Percentiles rank a stretch among this genome's conserved stretches.
Conservation (phyloP, 2,797 vertebrate genomes). For the Ataeniobius toweri region DNA sequence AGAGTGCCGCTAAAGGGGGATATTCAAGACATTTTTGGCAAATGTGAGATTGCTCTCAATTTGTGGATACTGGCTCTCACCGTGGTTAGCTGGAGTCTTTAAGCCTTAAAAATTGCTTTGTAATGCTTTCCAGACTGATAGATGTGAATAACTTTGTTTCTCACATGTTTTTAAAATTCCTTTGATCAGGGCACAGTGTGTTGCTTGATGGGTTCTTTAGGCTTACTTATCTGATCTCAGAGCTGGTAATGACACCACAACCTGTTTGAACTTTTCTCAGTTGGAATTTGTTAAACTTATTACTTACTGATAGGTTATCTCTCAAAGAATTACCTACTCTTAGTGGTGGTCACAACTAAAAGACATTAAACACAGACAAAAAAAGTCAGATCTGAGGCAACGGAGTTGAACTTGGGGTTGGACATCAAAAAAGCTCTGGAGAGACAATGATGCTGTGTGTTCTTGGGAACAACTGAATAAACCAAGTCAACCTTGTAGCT, state of each 20-base stretch:
- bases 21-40: too few species aligned
- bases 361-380: neutral
- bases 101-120: neutral
- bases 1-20: too few species aligned
- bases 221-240: neutral
- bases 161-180: neutral
- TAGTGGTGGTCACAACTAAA: neutral
- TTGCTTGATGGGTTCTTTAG: neutral
- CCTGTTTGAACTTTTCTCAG: neutral
- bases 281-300: neutral
- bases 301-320: too few species aligned
- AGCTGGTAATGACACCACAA: neutral
- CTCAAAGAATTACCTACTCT: neutral
- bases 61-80: too few species aligned
- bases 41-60: too few species aligned
- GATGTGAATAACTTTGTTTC: neutral
- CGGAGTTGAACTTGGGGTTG: neutral
- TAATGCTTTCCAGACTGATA: neutral
- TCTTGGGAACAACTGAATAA: neutral
- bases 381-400: neutral
- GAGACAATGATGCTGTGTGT: neutral
- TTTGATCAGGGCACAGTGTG: neutral
- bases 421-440: neutral
- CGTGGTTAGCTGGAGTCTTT: neutral
- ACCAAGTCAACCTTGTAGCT: neutral